Conservation (phyloP, 2,797 vertebrate genomes). For the Muraenolepis orangiensis region DNA sequence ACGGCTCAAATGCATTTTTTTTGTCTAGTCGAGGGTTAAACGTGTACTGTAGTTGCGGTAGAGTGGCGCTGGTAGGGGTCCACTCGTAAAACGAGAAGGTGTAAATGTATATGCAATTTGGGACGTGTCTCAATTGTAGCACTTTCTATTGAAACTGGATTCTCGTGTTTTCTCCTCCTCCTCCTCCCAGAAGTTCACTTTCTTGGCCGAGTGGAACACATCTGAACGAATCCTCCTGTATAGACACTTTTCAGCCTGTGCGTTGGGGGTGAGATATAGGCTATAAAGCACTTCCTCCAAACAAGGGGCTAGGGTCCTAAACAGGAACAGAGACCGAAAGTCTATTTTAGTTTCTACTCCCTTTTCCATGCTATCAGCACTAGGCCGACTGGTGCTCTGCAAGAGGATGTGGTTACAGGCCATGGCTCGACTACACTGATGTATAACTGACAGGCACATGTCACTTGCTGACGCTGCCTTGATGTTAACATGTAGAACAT, state of each 20-base stretch:
- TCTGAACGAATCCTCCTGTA: conserved; percentile 11
- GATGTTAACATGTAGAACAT: neutral
- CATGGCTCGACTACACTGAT: conserved; percentile 46
- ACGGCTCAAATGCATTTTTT: conserved; percentile 34
- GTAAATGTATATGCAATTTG: neutral
- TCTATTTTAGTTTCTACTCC: conserved; percentile 68
- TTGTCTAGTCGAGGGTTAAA: neutral
- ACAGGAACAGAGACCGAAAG: conserved; percentile 66
- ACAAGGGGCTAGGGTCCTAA: conserved; percentile 40
- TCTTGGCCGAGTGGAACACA: neutral
- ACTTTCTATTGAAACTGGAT: conserved; percentile 9
- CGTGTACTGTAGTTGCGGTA: conserved; percentile 24
- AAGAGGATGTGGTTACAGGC: conserved; percentile 75
- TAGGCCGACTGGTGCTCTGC: conserved; percentile 48
- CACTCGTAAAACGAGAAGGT: neutral
- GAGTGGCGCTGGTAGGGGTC: neutral
- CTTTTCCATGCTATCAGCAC: conserved; percentile 67
- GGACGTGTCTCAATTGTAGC: neutral
- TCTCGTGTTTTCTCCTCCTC: neutral
- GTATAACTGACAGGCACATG: conserved; percentile 43
- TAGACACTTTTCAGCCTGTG: conserved; percentile 26
- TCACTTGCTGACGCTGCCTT: conserved; percentile 40
- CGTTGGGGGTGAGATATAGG: conserved; percentile 22
- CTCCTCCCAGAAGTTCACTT: neutral
- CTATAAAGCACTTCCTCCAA: conserved; percentile 11